These are phyloP conservation scores for Drosophila bocqueti DNA, from an alignment of 1,140 invertebrate genomes.

Conservation along the genomic window DNA sequence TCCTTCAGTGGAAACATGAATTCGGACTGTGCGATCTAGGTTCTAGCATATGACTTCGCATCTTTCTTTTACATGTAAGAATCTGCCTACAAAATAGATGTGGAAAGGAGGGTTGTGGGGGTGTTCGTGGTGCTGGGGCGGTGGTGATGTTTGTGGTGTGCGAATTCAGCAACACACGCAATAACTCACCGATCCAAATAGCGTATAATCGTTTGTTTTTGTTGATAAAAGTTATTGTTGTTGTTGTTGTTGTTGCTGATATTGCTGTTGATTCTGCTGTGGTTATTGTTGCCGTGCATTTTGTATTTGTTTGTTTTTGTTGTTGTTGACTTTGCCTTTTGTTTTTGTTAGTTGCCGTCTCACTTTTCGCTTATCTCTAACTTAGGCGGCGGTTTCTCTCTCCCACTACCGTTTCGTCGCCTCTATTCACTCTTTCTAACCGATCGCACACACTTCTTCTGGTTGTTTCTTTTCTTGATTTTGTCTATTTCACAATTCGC, in stretches of 20 bases:
- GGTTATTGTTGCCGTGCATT: conserved; percentile 50
- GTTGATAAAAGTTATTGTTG: conserved; percentile 50
- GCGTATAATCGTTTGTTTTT: conserved; percentile 50
- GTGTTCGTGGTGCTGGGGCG: background rate
- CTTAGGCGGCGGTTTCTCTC: background rate
- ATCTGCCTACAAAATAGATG: background rate
- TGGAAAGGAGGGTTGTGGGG: too few relatives aligned
- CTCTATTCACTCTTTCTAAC: conserved; percentile 26
- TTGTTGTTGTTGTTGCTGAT: conserved; percentile 22
- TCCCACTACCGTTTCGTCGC: conserved; percentile 6
- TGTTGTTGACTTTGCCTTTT: conserved; percentile 8
- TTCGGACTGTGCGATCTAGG: background rate
- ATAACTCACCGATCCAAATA: conserved; percentile 57
- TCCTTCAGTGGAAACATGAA: background rate
- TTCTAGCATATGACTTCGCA: too few relatives aligned
- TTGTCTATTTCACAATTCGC: conserved; percentile 48
- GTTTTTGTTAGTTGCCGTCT: conserved; percentile 20
- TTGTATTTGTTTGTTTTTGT: conserved; percentile 27
- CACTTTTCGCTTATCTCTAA: conserved; percentile 35
- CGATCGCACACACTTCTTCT: conserved; percentile 35
- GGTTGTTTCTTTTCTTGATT: conserved; percentile 27
- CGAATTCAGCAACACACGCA: conserved; percentile 6
- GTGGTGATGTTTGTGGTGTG: background rate
- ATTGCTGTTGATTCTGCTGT: conserved; percentile 42
- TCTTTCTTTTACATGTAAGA: background rate